A percentile compares a stretch with the other conserved stretches of the same genome.
phyloP scores from a whole-genome alignment of 2,113 vertebrate species.

The Marmota flaviventris region DNA sequence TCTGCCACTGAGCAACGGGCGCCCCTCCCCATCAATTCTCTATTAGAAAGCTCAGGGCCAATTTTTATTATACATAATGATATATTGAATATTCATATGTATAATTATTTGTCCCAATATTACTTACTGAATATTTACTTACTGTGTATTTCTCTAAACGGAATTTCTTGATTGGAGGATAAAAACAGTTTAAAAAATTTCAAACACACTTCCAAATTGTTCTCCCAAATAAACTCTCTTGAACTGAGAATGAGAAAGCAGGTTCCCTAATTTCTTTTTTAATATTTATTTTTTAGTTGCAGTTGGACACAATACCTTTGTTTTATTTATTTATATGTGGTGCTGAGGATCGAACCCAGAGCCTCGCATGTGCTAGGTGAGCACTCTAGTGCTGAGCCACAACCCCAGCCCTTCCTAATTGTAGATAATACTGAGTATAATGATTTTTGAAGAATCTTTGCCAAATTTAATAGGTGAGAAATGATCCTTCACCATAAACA shows the following conservation, averaged over 20 bases:
- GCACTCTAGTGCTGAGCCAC: no score
- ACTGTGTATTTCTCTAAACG: not conserved
- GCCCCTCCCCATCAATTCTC: no score
- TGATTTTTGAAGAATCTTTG: slow-evolving; percentile 20
- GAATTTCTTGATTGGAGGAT: not conserved
- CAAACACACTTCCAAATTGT: not conserved
- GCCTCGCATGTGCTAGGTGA: no score
- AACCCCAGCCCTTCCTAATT: not conserved
- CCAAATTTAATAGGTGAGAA: not conserved
- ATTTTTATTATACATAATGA: not conserved
- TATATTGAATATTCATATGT: not conserved
- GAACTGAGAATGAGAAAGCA: no score
- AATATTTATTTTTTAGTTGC: no score
- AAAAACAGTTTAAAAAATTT: not conserved
- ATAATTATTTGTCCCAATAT: not conserved
- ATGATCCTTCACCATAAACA: not conserved
- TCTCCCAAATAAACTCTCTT: no score
- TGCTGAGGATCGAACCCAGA: no score
- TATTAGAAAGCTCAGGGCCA: not conserved
- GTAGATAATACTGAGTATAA: not conserved
- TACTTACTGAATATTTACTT: not conserved
- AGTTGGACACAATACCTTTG: no score
- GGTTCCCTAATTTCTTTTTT: not conserved
- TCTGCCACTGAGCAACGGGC: no score
- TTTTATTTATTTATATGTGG: no score